Evolutionary conservation across 2,888 invertebrate species (phyloP), one percentile per base, ranked within the genome.

Genomic region (Campoplex capitator): DNA sequence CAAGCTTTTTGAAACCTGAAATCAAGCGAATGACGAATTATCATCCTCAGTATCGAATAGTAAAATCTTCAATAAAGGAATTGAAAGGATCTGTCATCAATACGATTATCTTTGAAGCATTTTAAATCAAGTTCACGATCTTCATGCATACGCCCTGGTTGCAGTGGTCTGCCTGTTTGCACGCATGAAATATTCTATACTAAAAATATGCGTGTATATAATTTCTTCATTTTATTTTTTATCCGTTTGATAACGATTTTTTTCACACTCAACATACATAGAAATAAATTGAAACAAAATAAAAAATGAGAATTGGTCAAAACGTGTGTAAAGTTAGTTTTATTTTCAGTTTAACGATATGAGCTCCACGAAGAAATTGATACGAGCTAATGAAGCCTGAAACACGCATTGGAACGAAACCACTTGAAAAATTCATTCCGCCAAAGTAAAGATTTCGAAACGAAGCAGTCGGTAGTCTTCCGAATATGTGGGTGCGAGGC

Each of bases 1-100:
- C 97, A 97, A 1, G 97, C 98, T 89, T 97, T 97, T 91, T 98
- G 97, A 94, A 98, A 98, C 92, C 97, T 97, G 94, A 42, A 74
- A 13, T 38, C 2, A 38, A n/a, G 38, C 9, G 13, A 56, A 1
- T 35, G 6, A 13, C 56, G 16, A 13, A 56, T 38, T 42, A 0
- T 23, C 9, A n/a, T 38, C 42, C 11, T 58, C 56, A 28, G 9
- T 58, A 3, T 58, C 23, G 11, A 58, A 58, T 28, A n/a, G 18
- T 51, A 18, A 18, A 58, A 58, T 58, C 11, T 9, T 23, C 7
- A 13, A 32, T 56, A 13, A n/a, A n/a, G n/a, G n/a, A n/a, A n/a
- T n/a, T n/a, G n/a, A n/a, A 23, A 23, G 23, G 23, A 23, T 23
- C 23, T 23, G 23, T 23, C 23, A 23, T 23, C 0, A 23, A 23